These are phyloP conservation scores for Pampus argenteus DNA, from an alignment of 2,797 vertebrate genomes.

Conservation along the genomic window DNA sequence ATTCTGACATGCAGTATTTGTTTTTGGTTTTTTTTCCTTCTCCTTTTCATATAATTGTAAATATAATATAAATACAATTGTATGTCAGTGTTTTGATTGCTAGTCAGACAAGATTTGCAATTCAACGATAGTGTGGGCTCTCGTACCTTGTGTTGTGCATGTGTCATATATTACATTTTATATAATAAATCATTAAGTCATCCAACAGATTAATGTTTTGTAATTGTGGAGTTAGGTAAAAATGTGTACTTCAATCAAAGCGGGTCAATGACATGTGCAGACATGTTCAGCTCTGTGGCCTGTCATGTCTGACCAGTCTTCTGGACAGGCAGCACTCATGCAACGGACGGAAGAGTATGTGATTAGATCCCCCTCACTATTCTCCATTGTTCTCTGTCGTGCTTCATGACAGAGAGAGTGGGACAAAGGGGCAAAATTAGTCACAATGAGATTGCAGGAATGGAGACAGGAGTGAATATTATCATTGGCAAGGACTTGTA, in stretches of 20 bases:
- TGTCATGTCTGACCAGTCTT: conserved; percentile 47
- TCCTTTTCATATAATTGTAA: neutral
- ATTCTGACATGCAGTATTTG: neutral
- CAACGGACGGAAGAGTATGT: conserved; percentile 53
- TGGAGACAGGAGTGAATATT: conserved; percentile 24
- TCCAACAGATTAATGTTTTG: neutral
- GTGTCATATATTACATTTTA: neutral
- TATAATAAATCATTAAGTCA: neutral
- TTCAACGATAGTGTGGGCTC: neutral
- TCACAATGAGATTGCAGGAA: conserved; percentile 9
- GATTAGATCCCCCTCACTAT: conserved; percentile 55
- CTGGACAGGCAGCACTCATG: conserved; percentile 19
- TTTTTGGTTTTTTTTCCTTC: neutral
- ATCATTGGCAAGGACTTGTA: neutral
- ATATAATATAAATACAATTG: neutral
- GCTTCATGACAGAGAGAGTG: conserved; percentile 56
- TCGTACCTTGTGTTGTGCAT: neutral
- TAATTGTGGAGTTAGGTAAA: neutral
- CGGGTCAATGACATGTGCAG: conserved; percentile 28
- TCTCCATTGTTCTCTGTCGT: conserved; percentile 68
- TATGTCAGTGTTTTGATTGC: neutral
- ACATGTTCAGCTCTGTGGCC: conserved; percentile 21
- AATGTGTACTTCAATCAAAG: conserved; percentile 30
- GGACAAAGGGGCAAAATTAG: conserved; percentile 68
- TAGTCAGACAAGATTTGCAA: neutral